These are phyloP conservation scores for Malacoctenus gilli DNA, from an alignment of 2,797 vertebrate species.

Conservation along the genomic window DNA sequence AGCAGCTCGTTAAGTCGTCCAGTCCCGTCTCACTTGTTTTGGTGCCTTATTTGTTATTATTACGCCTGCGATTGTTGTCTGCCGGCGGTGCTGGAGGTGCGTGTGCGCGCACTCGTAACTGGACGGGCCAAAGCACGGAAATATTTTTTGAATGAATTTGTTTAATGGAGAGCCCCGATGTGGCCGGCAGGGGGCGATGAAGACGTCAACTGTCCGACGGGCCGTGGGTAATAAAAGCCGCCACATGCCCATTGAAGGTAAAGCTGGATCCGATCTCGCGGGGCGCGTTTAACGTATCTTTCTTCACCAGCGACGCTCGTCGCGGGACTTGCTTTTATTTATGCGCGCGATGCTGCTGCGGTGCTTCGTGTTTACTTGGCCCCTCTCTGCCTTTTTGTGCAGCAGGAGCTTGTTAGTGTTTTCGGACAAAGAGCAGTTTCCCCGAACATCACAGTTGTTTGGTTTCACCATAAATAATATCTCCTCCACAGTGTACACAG, in stretches of 20 bases:
- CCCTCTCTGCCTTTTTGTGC: background rate
- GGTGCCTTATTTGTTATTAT: background rate
- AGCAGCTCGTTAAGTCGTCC: no score
- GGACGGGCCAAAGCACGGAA: background rate
- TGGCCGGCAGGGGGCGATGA: constrained; percentile 65
- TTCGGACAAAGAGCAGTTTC: constrained; percentile 48
- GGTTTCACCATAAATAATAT: constrained; percentile 54
- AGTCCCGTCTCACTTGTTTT: no score
- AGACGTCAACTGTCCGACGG: constrained; percentile 46
- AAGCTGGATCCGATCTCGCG: constrained; percentile 10
- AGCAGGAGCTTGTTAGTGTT: constrained; percentile 27
- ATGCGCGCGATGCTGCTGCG: constrained; percentile 6
- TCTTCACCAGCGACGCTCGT: background rate
- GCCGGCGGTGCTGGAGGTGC: no score
- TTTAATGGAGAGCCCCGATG: constrained; percentile 35
- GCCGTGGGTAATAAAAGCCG: no score
- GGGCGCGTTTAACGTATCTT: constrained; percentile 19
- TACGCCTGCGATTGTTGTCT: background rate
- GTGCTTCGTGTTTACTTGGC: constrained; percentile 9
- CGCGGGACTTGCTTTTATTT: constrained; percentile 11
- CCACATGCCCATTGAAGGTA: constrained; percentile 20
- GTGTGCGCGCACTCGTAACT: background rate
- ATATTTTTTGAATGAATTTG: constrained; percentile 63
- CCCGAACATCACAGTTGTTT: constrained; percentile 49
- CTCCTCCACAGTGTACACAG: constrained; percentile 38